Percentiles rank a stretch among this genome's conserved stretches.
Evolutionary conservation across 2,113 vertebrate genomes (phyloP).

Genomic region (Pachypanchax playfairii): DNA sequence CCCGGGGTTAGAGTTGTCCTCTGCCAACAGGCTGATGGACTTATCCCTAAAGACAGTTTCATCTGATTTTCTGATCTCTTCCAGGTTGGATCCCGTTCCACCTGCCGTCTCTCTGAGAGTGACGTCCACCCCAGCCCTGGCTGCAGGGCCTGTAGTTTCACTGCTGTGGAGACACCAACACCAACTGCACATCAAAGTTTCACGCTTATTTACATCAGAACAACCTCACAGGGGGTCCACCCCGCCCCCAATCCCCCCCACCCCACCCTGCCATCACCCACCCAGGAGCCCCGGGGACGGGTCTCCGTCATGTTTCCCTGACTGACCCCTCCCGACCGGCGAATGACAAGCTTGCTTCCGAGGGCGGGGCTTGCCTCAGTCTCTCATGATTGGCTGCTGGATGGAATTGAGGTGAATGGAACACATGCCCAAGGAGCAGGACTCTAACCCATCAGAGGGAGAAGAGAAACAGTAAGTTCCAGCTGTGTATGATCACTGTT

Average conservation of each 20-base stretch:
- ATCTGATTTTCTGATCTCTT: constrained; percentile 26
- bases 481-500: background rate
- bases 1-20: too few relatives aligned
- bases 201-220: background rate
- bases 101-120: constrained; percentile 28
- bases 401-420: constrained; percentile 89
- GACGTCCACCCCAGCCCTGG: constrained; percentile 17
- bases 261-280: background rate
- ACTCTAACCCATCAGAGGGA: constrained; percentile 83
- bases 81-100: constrained; percentile 39
- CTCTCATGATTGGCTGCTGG: constrained; percentile 85
- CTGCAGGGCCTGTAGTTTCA: background rate
- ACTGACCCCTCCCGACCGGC: constrained; percentile 67
- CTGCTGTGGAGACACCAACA: background rate
- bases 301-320: constrained; percentile 73
- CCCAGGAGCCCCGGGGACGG: constrained; percentile 40
- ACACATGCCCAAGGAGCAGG: constrained; percentile 85
- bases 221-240: constrained; percentile 38
- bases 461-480: constrained; percentile 82
- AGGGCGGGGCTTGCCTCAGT: constrained; percentile 86
- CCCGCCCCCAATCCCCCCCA: background rate
- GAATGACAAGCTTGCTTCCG: constrained; percentile 82
- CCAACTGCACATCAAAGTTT: background rate
- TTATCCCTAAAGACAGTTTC: background rate
- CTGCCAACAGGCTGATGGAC: too few relatives aligned